Evolutionary conservation across 2,797 vertebrate species (phyloP).

Genomic region (Falco columbarius): DNA sequence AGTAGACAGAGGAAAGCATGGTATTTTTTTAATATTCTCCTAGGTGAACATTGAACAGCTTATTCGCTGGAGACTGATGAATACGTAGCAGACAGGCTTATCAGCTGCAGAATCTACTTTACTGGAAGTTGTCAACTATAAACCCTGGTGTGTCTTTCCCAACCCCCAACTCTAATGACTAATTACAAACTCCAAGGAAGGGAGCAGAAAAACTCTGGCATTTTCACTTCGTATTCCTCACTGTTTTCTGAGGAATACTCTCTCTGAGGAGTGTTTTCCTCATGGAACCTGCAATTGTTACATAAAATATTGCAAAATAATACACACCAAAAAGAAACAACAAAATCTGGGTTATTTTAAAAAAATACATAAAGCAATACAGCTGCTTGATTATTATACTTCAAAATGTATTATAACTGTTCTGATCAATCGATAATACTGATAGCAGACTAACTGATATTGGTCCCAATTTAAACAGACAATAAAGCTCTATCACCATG

Average conservation of each 20-base stretch:
- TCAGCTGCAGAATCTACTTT: neutral
- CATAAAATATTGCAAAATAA: neutral
- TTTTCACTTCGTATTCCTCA: neutral
- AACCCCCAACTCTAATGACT: neutral
- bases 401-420: neutral
- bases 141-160: neutral
- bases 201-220: neutral
- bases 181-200: neutral
- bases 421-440: neutral
- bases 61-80: neutral
- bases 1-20: neutral
- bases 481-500: neutral
- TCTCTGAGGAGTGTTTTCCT: neutral
- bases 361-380: neutral
- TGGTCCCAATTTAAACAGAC: neutral
- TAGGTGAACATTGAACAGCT: neutral
- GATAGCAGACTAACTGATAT: neutral
- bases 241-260: no score
- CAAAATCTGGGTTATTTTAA: neutral
- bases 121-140: neutral
- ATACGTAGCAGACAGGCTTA: neutral
- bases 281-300: fast-evolving
- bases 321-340: neutral
- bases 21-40: neutral
- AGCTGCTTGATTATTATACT: neutral